Base-by-base conservation (phyloP, 2,888 invertebrate species). In the Cerceris ruficornis region DNA sequence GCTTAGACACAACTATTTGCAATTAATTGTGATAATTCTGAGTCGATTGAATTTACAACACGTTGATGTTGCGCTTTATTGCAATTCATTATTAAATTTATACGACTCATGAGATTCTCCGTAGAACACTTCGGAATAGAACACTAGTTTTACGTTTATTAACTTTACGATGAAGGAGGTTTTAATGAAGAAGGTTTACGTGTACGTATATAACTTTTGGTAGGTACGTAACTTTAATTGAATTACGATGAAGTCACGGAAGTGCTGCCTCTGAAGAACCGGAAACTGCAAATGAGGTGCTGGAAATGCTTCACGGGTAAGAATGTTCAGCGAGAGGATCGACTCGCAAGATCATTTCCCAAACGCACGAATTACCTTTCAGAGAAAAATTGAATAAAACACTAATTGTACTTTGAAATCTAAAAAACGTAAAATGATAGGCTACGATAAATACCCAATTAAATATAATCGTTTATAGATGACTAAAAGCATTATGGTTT, bases 241-340 rank as follows among this genome's bases (percentile, higher is more conserved):
- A 41, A 41, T 54, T 15, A 64, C 6, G 59, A 7, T 41, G 13
- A 15, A 9, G 9, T 5, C 13, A 11, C 46, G 64, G 52, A 70
- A 49, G 64, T 49, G 64, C 64, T 59, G 64, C 46, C 54, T 13
- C 15, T 39, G 39, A 50, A 54, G 52, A 11, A 41, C n/a, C 17
- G 64, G 54, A 49, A 70, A 11, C 55, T 68, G 43, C 57, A 42
- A 67, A 61, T 52, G 65, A 46, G 7, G 41, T 6, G 14, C 6
- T 49, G 41, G 6, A 42, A 55, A 9, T 52, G 52, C 55, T 50
- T 72, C 54, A 60, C 11, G 6, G n/a, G 8, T 46, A 11, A n/a
- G 11, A 11, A 28, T 28, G 28, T 28, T 28, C 28, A 28, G 28
- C 4, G 28, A 28, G 46, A 5, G 46, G 46, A 46, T 46, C 46